Evolutionary conservation across 2,797 vertebrate species (phyloP).

Genomic region (Dendrocincla tyrannina): DNA sequence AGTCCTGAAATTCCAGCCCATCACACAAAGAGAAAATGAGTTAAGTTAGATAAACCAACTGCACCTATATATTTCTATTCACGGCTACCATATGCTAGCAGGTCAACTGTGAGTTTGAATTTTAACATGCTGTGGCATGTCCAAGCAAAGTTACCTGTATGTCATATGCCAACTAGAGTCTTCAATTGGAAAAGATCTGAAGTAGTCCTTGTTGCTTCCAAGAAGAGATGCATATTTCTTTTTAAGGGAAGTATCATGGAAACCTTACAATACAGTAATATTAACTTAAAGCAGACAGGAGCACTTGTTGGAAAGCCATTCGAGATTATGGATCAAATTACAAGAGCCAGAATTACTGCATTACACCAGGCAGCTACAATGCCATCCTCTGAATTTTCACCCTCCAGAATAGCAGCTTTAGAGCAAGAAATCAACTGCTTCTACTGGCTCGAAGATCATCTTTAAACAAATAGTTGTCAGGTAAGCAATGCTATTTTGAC

Average conservation of each 20-base stretch:
- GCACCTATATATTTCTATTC: neutral
- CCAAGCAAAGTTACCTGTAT: neutral
- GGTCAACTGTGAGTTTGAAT: neutral
- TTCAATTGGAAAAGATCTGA: neutral
- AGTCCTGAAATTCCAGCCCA: neutral
- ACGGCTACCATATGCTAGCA: neutral
- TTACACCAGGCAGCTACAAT: neutral
- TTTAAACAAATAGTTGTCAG: neutral
- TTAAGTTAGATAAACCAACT: neutral
- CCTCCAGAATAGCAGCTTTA: neutral
- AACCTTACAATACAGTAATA: neutral
- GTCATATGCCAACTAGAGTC: neutral
- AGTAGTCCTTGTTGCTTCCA: neutral
- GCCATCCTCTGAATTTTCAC: neutral
- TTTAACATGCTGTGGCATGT: neutral
- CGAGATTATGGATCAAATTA: neutral
- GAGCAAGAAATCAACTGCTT: neutral
- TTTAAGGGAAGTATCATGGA: neutral
- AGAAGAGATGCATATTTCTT: neutral
- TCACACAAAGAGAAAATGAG: neutral
- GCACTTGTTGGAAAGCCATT: neutral
- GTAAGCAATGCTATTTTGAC: constrained; percentile 8
- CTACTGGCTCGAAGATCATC: neutral
- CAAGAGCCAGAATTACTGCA: neutral
- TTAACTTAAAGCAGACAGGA: neutral